Percentiles rank a stretch among this genome's conserved stretches.
phyloP scores from a whole-genome alignment of 2,888 invertebrate genomes.

The Trichogramma dendrolimi region DNA sequence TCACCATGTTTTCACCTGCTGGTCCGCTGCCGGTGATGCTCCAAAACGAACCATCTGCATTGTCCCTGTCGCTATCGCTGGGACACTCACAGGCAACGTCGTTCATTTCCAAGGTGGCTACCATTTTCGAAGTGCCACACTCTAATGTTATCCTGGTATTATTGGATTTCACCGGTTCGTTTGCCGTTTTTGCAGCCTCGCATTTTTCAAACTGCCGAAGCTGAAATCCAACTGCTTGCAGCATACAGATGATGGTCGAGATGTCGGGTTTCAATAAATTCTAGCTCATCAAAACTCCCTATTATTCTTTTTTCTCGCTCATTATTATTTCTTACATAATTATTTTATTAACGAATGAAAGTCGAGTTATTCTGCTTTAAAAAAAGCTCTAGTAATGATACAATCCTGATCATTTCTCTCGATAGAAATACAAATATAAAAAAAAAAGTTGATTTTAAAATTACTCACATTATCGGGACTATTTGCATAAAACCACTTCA shows the following conservation, averaged over 20 bases:
- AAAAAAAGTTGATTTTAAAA: neutral
- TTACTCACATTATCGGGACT: conserved; percentile 31
- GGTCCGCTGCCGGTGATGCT: conserved; percentile 42
- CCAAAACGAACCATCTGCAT: conserved; percentile 43
- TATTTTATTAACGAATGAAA: too few relatives aligned
- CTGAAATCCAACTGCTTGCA: conserved; percentile 44
- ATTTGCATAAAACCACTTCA: conserved; percentile 38
- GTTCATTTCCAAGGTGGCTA: conserved; percentile 40
- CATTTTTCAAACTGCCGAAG: conserved; percentile 40
- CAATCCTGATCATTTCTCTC: too few relatives aligned
- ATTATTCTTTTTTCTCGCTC: conserved; percentile 1
- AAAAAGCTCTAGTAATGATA: too few relatives aligned
- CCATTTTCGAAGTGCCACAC: conserved; percentile 44
- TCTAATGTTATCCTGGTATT: conserved; percentile 36
- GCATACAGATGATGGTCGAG: conserved; percentile 37
- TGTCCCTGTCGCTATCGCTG: conserved; percentile 31
- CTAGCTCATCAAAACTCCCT: conserved; percentile 16
- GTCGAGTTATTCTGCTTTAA: too few relatives aligned
- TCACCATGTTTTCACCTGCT: conserved; percentile 30
- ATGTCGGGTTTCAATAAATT: conserved; percentile 36
- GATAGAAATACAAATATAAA: too few relatives aligned
- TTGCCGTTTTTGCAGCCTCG: neutral
- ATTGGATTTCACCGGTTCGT: conserved; percentile 24
- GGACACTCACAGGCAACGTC: conserved; percentile 41
- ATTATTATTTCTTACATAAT: too few relatives aligned